Evolutionary conservation across 2,888 invertebrate genomes (phyloP).

Genomic region (Platypus cylindrus): DNA sequence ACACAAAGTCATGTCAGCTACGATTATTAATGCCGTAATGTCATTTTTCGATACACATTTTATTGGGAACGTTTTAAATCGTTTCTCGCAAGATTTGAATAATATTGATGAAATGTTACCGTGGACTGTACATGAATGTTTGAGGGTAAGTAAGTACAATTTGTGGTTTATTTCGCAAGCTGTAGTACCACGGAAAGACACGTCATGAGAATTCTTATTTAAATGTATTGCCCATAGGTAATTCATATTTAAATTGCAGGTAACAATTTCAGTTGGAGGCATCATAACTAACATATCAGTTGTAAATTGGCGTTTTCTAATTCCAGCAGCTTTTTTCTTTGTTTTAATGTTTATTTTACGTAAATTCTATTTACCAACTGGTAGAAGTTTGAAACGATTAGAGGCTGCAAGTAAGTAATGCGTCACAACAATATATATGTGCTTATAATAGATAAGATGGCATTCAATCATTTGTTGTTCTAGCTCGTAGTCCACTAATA

Average conservation of each 20-base stretch:
- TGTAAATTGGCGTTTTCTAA: constrained; percentile 20
- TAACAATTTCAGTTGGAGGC: constrained; percentile 16
- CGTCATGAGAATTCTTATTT: too few species aligned
- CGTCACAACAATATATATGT: neutral
- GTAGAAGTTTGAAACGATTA: constrained; percentile 24
- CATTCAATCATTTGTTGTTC: too few species aligned
- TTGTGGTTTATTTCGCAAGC: neutral
- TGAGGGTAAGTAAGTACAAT: constrained; percentile 17
- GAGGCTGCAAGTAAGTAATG: constrained; percentile 26
- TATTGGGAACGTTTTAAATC: constrained; percentile 26
- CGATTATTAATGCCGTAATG: constrained; percentile 23
- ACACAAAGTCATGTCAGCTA: constrained; percentile 23
- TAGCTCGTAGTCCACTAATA: constrained; percentile 31
- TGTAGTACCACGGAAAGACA: neutral
- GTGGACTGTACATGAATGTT: constrained; percentile 17
- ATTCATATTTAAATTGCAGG: constrained; percentile 15
- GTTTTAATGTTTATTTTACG: constrained; percentile 17
- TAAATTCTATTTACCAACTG: constrained; percentile 22
- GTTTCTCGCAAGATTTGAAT: constrained; percentile 26
- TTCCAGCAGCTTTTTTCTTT: constrained; percentile 19
- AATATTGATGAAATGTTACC: constrained; percentile 25
- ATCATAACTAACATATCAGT: constrained; percentile 17
- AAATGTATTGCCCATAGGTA: too few species aligned
- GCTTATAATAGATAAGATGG: neutral
- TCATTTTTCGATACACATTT: constrained; percentile 25